Evolutionary conservation across 35 echinoderm and acorn worm genomes (phyloP).

Genomic region (Patiria miniata): DNA sequence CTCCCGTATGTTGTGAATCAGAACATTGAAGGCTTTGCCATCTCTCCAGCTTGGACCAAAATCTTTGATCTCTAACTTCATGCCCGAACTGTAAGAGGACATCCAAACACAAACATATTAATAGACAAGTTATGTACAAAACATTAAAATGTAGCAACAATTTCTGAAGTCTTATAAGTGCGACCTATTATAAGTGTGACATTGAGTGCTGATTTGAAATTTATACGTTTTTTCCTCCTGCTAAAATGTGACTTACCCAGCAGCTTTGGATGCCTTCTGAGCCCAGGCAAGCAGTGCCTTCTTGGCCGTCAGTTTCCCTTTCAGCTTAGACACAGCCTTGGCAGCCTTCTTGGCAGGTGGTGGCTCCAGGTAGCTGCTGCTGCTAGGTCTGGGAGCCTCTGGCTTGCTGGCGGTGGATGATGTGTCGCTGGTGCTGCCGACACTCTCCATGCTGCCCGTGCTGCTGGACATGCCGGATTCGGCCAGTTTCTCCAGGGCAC

Average conservation of each 20-base stretch:
- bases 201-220: no score
- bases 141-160: no score
- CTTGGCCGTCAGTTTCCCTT: constrained; percentile 75
- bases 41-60: constrained; percentile 98
- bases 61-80: constrained; percentile 69
- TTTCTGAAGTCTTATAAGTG: no score
- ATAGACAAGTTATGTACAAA: no score
- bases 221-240: no score
- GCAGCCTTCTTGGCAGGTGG: constrained; percentile 74
- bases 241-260: not conserved
- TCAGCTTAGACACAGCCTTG: constrained; percentile 44
- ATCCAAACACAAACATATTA: no score
- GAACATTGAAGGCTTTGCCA: constrained; percentile 87
- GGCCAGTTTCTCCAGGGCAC: constrained; percentile 49
- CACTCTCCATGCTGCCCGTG: constrained; percentile 35
- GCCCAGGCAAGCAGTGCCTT: constrained; percentile 92
- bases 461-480: constrained; percentile 45
- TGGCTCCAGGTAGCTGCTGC: constrained; percentile 32
- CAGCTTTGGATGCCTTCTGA: constrained; percentile 65
- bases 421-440: constrained; percentile 29
- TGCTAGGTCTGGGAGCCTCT: constrained; percentile 29
- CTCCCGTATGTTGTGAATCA: constrained; percentile 82
- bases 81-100: not conserved
- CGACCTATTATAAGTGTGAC: no score
- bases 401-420: constrained; percentile 42